Percentiles rank a stretch among this genome's conserved stretches.
Conservation (phyloP, 2,888 invertebrate species). For the Rhagophthalmus giganteus region DNA sequence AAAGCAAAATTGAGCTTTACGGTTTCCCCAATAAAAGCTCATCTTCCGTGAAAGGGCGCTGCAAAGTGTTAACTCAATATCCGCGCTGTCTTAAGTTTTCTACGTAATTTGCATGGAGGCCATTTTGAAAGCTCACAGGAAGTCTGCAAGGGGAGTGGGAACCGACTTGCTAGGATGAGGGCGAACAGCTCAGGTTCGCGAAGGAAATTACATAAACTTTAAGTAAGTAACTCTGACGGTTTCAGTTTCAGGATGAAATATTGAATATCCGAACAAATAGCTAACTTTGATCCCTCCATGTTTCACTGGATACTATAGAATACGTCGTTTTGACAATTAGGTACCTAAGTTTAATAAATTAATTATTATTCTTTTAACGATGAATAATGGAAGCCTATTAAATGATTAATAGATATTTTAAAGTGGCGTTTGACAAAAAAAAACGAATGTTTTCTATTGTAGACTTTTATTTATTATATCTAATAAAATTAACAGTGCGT, state of each 20-base stretch:
- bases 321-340: not conserved
- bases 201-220: slow-evolving; percentile 56
- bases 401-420: too few relatives aligned
- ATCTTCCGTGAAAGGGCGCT: slow-evolving; percentile 25
- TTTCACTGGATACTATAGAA: not conserved
- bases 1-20: slow-evolving; percentile 27
- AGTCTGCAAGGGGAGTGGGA: slow-evolving; percentile 35
- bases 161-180: slow-evolving; percentile 28
- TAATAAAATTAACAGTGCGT: too few relatives aligned
- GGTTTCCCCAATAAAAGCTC: slow-evolving; percentile 28
- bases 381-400: too few relatives aligned
- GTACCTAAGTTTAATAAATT: too few relatives aligned
- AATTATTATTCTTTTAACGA: too few relatives aligned
- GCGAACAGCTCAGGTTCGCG: slow-evolving; percentile 44
- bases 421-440: too few relatives aligned
- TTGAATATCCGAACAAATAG: slow-evolving; percentile 24
- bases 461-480: too few relatives aligned
- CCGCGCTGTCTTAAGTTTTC: slow-evolving; percentile 57
- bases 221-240: slow-evolving; percentile 54
- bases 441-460: too few relatives aligned
- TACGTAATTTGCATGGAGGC: slow-evolving; percentile 57
- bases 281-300: not conserved
- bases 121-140: slow-evolving; percentile 53
- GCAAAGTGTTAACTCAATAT: slow-evolving; percentile 54
- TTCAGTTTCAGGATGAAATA: slow-evolving; percentile 31